Conservation (phyloP, 2,797 vertebrate species). For the Enteromius paludinosus region DNA sequence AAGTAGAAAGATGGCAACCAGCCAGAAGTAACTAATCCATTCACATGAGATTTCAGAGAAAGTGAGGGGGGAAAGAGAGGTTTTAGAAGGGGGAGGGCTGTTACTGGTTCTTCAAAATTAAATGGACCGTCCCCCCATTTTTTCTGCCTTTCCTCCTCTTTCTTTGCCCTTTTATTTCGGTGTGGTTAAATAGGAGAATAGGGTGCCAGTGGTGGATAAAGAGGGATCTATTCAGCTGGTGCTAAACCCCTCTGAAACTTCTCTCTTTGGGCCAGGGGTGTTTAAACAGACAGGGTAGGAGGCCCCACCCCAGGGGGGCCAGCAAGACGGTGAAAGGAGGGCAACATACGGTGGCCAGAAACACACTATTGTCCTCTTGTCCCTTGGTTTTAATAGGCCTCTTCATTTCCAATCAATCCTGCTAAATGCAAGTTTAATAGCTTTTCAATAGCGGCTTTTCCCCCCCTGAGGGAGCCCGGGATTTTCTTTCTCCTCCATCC, state of each 20-base stretch:
- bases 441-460: conserved; percentile 83
- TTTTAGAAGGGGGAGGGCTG: conserved; percentile 56
- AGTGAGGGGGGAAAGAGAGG: conserved; percentile 62
- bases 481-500: conserved; percentile 73
- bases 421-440: conserved; percentile 89
- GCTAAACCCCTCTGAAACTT: conserved; percentile 74
- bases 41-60: conserved; percentile 58
- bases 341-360: conserved; percentile 85
- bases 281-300: conserved; percentile 80
- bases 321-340: conserved; percentile 77
- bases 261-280: conserved; percentile 75
- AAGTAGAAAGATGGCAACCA: conserved; percentile 71
- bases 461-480: conserved; percentile 77
- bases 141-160: conserved; percentile 44
- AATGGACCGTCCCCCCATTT: conserved; percentile 66
- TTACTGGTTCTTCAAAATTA: conserved; percentile 63
- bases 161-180: conserved; percentile 67
- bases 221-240: conserved; percentile 77
- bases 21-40: conserved; percentile 79
- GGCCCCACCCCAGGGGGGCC: conserved; percentile 52
- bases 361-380: conserved; percentile 82
- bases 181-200: conserved; percentile 79
- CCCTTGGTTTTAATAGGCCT: conserved; percentile 84
- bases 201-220: conserved; percentile 77
- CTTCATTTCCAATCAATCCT: conserved; percentile 88